A percentile compares a stretch with the other conserved stretches of the same genome.
Evolutionary conservation across 2,888 invertebrate genomes (phyloP).

Genomic region (Panorpa germanica): DNA sequence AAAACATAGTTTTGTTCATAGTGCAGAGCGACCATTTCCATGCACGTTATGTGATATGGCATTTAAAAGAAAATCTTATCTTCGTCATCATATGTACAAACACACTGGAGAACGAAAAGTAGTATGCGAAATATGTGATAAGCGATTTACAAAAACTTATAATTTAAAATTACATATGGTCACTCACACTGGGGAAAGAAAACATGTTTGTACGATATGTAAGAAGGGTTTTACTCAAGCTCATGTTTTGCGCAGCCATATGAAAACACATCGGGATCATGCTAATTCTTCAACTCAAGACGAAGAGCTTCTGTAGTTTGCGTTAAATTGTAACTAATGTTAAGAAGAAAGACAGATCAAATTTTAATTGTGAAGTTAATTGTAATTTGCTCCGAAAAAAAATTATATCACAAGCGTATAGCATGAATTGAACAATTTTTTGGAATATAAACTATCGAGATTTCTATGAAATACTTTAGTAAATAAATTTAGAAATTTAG

Average conservation of each 20-base stretch:
- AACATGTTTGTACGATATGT: slow-evolving; percentile 10
- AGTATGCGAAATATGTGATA: slow-evolving; percentile 9
- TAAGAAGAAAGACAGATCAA: too few species aligned
- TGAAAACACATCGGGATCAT: slow-evolving; percentile 11
- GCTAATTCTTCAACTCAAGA: too few species aligned
- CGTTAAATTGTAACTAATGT: too few species aligned
- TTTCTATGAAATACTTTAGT: too few species aligned
- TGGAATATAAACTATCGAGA: too few species aligned
- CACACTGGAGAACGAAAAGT: slow-evolving; percentile 11
- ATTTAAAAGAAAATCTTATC: slow-evolving; percentile 9
- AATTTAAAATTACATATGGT: slow-evolving; percentile 7
- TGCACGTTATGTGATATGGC: slow-evolving; percentile 9
- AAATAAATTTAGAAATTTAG: too few species aligned
- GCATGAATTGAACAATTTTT: too few species aligned
- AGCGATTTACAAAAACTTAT: slow-evolving; percentile 10
- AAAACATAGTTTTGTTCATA: slow-evolving; percentile 9
- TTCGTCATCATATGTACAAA: slow-evolving; percentile 9
- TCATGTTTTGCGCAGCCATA: slow-evolving; percentile 9
- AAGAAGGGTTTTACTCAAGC: slow-evolving; percentile 9
- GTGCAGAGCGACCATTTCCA: slow-evolving; percentile 8
- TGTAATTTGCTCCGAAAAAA: too few species aligned
- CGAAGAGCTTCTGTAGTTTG: too few species aligned
- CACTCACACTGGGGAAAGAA: slow-evolving; percentile 10
- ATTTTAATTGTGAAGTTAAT: too few species aligned
- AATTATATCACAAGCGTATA: too few species aligned